Percentiles rank a stretch among this genome's conserved stretches.
These are phyloP conservation scores for Pollenia labialis DNA, from an alignment of 2,888 invertebrate species.

Conservation along the genomic window DNA sequence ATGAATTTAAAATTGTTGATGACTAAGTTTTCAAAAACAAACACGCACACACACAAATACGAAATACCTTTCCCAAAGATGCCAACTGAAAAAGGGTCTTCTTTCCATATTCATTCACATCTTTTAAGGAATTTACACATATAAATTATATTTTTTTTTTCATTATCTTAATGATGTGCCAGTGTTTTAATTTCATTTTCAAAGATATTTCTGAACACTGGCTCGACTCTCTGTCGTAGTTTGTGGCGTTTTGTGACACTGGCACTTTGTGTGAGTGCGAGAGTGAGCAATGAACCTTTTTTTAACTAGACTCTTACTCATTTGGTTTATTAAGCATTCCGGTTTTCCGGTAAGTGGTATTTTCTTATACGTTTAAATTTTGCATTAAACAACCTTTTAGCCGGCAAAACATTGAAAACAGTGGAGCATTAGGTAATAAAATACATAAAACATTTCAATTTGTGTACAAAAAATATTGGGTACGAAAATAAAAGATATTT, in stretches of 20 bases:
- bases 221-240: not conserved
- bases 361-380: not conserved
- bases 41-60: not conserved
- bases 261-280: not conserved
- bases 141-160: slow-evolving; percentile 79
- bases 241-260: not conserved
- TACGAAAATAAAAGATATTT: no score
- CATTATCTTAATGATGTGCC: slow-evolving; percentile 83
- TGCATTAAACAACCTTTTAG: not conserved
- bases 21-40: not conserved
- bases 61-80: not conserved
- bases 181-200: slow-evolving; percentile 80
- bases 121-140: slow-evolving; percentile 16
- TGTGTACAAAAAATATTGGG: no score
- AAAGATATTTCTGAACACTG: not conserved
- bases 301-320: not conserved
- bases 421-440: no score
- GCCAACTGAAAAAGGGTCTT: not conserved
- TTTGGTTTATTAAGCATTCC: slow-evolving; percentile 7
- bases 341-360: slow-evolving; percentile 1
- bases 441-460: no score
- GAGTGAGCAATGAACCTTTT: not conserved
- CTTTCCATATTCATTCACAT: not conserved
- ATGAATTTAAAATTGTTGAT: not conserved
- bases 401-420: no score